A percentile compares a stretch with the other conserved stretches of the same genome.
These are phyloP conservation scores for Pomacea canaliculata DNA, from an alignment of 2,888 invertebrate genomes.

Conservation along the genomic window DNA sequence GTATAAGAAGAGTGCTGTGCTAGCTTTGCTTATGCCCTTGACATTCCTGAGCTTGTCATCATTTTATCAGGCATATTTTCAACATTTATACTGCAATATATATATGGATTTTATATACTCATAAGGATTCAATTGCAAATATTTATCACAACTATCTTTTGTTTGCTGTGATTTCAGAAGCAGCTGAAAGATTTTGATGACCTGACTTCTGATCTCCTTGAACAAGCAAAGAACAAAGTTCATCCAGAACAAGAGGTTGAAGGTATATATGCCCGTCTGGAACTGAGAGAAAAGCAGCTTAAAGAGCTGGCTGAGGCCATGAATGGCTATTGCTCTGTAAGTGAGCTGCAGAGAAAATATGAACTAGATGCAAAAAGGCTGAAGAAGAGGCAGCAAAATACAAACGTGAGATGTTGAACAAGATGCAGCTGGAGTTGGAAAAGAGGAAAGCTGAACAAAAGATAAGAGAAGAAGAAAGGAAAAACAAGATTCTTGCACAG, in stretches of 20 bases:
- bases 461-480: constrained; percentile 55
- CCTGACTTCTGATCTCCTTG: constrained; percentile 52
- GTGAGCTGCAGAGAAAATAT: constrained; percentile 58
- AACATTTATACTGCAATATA: too few species aligned
- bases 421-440: constrained; percentile 59
- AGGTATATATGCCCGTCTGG: constrained; percentile 55
- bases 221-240: constrained; percentile 54
- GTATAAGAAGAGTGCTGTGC: too few species aligned
- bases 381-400: constrained; percentile 52
- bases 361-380: constrained; percentile 52
- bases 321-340: constrained; percentile 54
- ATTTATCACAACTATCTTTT: too few species aligned
- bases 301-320: constrained; percentile 63
- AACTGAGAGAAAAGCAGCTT: constrained; percentile 64
- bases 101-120: too few species aligned
- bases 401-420: constrained; percentile 46
- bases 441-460: constrained; percentile 51
- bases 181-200: constrained; percentile 61
- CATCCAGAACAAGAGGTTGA: constrained; percentile 53
- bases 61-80: too few species aligned
- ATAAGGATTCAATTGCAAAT: too few species aligned
- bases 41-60: too few species aligned
- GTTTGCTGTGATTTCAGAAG: constrained; percentile 37
- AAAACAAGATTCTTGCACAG: constrained; percentile 28
- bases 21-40: too few species aligned